Base-by-base conservation (phyloP, 2,113 vertebrate species). In the Trogon surrucura region DNA sequence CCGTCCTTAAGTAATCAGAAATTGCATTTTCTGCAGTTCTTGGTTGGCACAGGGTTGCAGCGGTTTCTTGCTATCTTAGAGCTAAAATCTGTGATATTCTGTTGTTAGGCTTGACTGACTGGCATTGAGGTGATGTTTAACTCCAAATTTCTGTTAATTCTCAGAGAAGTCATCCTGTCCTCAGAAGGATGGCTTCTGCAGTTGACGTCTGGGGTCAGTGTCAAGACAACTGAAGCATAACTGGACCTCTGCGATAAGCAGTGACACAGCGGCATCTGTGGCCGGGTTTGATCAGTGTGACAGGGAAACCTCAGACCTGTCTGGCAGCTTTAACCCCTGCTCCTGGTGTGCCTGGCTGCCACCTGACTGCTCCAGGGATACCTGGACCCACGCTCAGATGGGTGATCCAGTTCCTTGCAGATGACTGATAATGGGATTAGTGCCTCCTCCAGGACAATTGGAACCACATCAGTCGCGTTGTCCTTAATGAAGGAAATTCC, bases 391-490 rank as follows among this genome's bases (percentile, higher is more conserved):
- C 2, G 9, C n/a, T 56, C 82, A 70, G 36, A 10, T 66, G 18
- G 38, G 44, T 18, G 77, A 93, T 86, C 79, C 89, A 34, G 48
- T 74, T 78, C 19, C 80, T 44, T 53, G 41, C 64, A 58, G 61
- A 25, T 50, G 74, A 26, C 65, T 93, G 92, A 62, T 90, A 34
- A 48, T 45, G 78, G 71, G 84, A 89, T 95, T 91, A 64, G 81
- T 65, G 45, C 80, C 44, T 56, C 62, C 75, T 90, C 53, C 80
- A 51, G 85, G 88, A 81, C 56, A 54, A 44, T 19, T 82, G 91
- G 66, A 91, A 74, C 53, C 56, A 69, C 82, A 80, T 94, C 90
- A 89, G 26, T 91, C 3, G 1, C 53, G 74, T 80, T 1, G 0
- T 81, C 81, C 86, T 57, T 72, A 26, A 62, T 30, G 74, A 74